Evolutionary conservation across 2,888 invertebrate species (phyloP).

Genomic region (Drosophila suboccidentalis): DNA sequence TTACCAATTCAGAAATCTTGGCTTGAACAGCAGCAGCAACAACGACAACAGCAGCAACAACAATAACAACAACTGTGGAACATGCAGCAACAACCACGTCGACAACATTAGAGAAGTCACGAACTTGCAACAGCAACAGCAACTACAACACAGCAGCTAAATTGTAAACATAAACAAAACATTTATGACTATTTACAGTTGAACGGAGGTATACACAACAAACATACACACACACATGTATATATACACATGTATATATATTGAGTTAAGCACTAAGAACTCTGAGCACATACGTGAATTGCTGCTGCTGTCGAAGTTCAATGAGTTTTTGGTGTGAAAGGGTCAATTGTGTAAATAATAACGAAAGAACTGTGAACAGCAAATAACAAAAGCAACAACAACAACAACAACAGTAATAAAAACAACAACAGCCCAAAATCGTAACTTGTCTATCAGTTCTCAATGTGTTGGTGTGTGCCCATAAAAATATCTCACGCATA

Average conservation of each 20-base stretch:
- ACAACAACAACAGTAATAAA: slow-evolving; percentile 11
- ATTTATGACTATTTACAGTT: slow-evolving; percentile 81
- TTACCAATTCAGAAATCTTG: slow-evolving; percentile 78
- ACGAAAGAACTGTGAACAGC: slow-evolving; percentile 76
- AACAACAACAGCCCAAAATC: slow-evolving; percentile 48
- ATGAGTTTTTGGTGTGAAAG: slow-evolving; percentile 78
- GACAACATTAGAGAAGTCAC: slow-evolving; percentile 78
- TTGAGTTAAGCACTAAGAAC: slow-evolving; percentile 35
- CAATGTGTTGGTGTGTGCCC: slow-evolving; percentile 23
- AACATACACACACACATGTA: slow-evolving; percentile 2
- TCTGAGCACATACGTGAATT: slow-evolving; percentile 55
- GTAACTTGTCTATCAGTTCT: slow-evolving; percentile 59
- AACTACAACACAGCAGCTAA: slow-evolving; percentile 70
- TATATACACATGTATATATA: slow-evolving; percentile 10
- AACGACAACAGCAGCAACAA: slow-evolving; percentile 33
- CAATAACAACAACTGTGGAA: slow-evolving; percentile 53
- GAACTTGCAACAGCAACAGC: slow-evolving; percentile 67
- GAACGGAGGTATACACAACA: slow-evolving; percentile 50
- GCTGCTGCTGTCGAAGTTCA: slow-evolving; percentile 69
- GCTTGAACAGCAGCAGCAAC: slow-evolving; percentile 48
- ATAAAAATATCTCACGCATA: slow-evolving; percentile 78
- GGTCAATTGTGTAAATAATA: slow-evolving; percentile 80
- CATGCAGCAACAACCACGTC: slow-evolving; percentile 72
- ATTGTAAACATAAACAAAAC: slow-evolving; percentile 80
- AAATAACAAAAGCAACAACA: slow-evolving; percentile 50